Conservation (phyloP, 2,113 vertebrate species). For the Periophthalmodon schlosseri region DNA sequence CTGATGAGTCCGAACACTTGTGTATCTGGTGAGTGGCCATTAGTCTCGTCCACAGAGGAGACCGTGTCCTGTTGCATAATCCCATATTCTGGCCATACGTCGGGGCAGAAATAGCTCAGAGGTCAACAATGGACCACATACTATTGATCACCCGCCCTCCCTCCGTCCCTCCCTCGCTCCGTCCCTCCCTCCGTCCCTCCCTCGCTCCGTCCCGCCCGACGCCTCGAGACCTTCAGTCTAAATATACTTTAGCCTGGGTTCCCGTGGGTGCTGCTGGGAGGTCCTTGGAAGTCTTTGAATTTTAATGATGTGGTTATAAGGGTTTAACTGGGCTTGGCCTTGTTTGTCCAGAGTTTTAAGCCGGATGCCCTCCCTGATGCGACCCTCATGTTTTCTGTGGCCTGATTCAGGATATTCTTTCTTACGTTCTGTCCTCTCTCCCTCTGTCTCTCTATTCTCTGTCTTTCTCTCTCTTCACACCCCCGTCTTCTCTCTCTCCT, state of each 20-base stretch:
- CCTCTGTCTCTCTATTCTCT: not conserved
- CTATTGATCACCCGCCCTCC: constrained; percentile 21
- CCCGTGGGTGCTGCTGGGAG: not conserved
- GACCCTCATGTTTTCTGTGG: not conserved
- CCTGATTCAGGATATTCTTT: not conserved
- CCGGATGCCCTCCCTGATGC: not conserved
- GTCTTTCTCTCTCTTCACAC: not conserved
- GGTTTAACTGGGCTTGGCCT: not conserved
- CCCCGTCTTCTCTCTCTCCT: too few relatives aligned
- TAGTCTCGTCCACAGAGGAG: not conserved
- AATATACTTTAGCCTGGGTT: not conserved
- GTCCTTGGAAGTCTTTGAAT: not conserved
- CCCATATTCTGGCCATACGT: constrained; percentile 22
- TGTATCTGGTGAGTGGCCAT: not conserved
- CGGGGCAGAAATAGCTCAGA: constrained; percentile 37
- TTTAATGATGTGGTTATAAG: not conserved
- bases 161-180: constrained; percentile 47
- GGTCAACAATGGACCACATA: constrained; percentile 60
- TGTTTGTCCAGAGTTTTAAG: not conserved
- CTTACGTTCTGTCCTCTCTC: not conserved
- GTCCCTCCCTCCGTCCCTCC: constrained; percentile 44
- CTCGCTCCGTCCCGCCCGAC: constrained; percentile 19
- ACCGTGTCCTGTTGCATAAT: constrained; percentile 37
- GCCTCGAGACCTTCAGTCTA: constrained; percentile 30
- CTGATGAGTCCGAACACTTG: not conserved